Percentiles rank a stretch among this genome's conserved stretches.
Conservation (phyloP, 2,797 vertebrate species). For the Decapterus maruadsi region DNA sequence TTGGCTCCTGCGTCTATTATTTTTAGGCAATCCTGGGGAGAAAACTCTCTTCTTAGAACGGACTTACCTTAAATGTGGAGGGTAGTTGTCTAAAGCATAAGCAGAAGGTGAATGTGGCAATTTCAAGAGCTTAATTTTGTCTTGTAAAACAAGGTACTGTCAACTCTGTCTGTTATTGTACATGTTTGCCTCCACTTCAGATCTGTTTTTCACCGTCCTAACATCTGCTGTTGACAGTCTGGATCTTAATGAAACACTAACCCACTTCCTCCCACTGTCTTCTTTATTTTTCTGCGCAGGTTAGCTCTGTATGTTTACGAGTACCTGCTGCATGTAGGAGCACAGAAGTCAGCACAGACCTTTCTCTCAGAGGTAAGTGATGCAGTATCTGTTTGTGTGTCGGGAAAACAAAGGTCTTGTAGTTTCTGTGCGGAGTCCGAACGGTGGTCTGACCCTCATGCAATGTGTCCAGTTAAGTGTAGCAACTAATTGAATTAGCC, state of each 20-base stretch:
- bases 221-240: neutral
- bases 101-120: neutral
- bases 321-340: constrained; percentile 98
- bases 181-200: neutral
- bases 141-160: neutral
- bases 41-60: constrained; percentile 22
- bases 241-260: constrained; percentile 25
- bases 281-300: constrained; percentile 79
- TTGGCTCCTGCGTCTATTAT: constrained; percentile 32
- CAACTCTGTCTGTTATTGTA: neutral
- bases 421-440: constrained; percentile 45
- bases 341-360: constrained; percentile 99
- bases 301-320: constrained; percentile 99
- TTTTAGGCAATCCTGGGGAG: constrained; percentile 20
- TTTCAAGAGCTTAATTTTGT: constrained; percentile 7
- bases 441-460: constrained; percentile 39
- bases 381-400: constrained; percentile 21
- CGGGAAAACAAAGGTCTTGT: constrained; percentile 5
- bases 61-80: constrained; percentile 27
- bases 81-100: constrained; percentile 20
- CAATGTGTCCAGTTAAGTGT: constrained; percentile 58
- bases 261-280: constrained; percentile 30
- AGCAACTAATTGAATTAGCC: constrained; percentile 66
- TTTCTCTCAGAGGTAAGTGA: constrained; percentile 97
- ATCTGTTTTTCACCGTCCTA: neutral